Evolutionary conservation across 2,888 invertebrate species (phyloP), one percentile per base, ranked within the genome.

Genomic region (Trissoscelio sp.): DNA sequence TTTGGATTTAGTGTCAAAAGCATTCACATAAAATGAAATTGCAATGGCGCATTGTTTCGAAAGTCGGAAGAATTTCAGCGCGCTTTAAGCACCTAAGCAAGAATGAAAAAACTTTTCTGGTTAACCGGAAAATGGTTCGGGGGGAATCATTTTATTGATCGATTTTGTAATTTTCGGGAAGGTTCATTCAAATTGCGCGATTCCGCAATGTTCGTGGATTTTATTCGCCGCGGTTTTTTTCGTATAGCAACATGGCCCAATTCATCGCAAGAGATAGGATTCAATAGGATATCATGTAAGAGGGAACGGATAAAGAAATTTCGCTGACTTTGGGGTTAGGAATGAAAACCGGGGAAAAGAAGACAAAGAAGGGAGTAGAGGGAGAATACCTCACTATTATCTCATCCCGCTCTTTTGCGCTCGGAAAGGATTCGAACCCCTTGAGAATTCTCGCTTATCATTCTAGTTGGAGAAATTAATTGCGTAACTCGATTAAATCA

Each of bases 321-420:
- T 37, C 57, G 74, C 80, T 80, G 80, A 75, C 70, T 69, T 28
- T 55, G 44, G 75, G 57, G 66, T 74, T 70, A 69, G 75, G 62
- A 75, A 64, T 64, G 60, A 70, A 64, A 80, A 62, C 57, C 55
- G 20, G 64, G 3, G 28, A 60, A 80, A 80, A 75, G 69, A 70
- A 80, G 75, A 80, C 75, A 70, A 75, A 70, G 75, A 64, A 53
- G 24, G 70, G 22, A 62, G 20, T n/a, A n/a, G 62, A 74, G 24
- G 58, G 20, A 80, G 22, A 57, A 70, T 67, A 69, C 80, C 67
- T 80, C 80, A 80, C 80, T 80, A 75, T 80, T 80, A 80, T 80
- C 74, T 75, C 80, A 64, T 64, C 37, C 69, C 64, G 28, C 48
- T 80, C 60, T 62, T 74, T 80, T 72, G 72, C 62, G 24, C 79